These are phyloP conservation scores for Tenebrosternarchus preto DNA, from an alignment of 2,113 vertebrate genomes.

Conservation along the genomic window DNA sequence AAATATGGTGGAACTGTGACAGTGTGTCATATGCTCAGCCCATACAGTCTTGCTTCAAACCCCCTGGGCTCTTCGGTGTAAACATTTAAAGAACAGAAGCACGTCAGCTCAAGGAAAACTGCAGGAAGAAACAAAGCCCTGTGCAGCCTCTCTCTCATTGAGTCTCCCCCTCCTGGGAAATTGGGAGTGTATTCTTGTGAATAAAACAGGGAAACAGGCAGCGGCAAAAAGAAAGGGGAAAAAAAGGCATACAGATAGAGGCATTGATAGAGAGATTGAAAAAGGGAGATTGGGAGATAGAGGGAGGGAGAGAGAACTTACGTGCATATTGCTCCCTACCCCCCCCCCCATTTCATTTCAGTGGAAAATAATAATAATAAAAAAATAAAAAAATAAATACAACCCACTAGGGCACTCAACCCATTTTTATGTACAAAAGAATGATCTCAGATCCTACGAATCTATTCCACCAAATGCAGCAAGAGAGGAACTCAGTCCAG, in stretches of 20 bases:
- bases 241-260: conserved; percentile 61
- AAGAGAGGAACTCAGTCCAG: conserved; percentile 14
- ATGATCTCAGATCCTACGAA: conserved; percentile 56
- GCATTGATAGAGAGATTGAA: conserved; percentile 52
- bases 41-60: conserved; percentile 68
- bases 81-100: conserved; percentile 79
- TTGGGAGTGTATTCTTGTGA: conserved; percentile 73
- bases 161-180: conserved; percentile 70
- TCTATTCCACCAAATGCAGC: conserved; percentile 28
- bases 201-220: conserved; percentile 67
- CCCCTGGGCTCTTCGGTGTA: conserved; percentile 73
- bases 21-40: conserved; percentile 60
- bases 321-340: neutral
- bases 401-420: conserved; percentile 58
- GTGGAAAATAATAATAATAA: neutral
- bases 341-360: conserved; percentile 9
- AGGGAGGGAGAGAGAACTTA: neutral
- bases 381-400: conserved; percentile 11
- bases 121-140: conserved; percentile 71
- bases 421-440: conserved; percentile 55
- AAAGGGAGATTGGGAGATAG: conserved; percentile 4
- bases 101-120: conserved; percentile 66
- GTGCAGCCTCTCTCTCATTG: conserved; percentile 71
- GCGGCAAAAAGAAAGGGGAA: conserved; percentile 61
- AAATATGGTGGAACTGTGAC: conserved; percentile 54